Base-by-base conservation (phyloP, 2,888 invertebrate species). In the Pollenia angustigena region DNA sequence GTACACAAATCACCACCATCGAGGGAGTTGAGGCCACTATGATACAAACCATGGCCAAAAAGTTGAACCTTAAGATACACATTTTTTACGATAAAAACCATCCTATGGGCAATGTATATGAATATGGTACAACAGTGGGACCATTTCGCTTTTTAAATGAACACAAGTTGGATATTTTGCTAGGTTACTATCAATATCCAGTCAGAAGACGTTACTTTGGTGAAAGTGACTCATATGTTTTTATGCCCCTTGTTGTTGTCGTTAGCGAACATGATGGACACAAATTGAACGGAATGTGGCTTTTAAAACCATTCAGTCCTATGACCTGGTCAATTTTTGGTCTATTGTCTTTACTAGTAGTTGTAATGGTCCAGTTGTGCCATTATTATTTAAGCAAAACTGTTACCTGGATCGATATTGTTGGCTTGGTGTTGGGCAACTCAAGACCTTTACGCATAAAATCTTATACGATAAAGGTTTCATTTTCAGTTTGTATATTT, bases 321-420 rank as follows among this genome's bases (percentile, higher is more conserved):
- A 12, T 7, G 1, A 76, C 80, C 8, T 86, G 86, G 86, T 46
- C 71, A 11, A 1, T 60, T 0, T 42, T 85, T 3, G 56, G 16
- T 16, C 14, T 79, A 10, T 9, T 76, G 0, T n/a, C n/a, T 4
- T 18, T 52, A 1, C 8, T 58, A 12, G 52, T 32, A 2, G 23
- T 86, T 1, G 11, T 60, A 3, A 18, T 83, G 12, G 79, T 64
- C 0, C 44, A 62, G 11, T 16, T 54, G 1, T 10, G 56, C 1
- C 60, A 80, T 40, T 50, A 75, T n/a, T 74, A 60, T 58, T 50
- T 50, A 4, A 12, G 14, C 11, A 79, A 14, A 10, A 16, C 4
- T 9, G 48, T 72, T 11, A 85, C 52, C 4, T 87, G 87, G 87
- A 16, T 87, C 11, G 85, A 87, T 56, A 42, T 84, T n/a, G 52